A percentile compares a stretch with the other conserved stretches of the same genome.
phyloP scores from a whole-genome alignment of 2,888 invertebrate genomes.

The Drosophila mayaguana region DNA sequence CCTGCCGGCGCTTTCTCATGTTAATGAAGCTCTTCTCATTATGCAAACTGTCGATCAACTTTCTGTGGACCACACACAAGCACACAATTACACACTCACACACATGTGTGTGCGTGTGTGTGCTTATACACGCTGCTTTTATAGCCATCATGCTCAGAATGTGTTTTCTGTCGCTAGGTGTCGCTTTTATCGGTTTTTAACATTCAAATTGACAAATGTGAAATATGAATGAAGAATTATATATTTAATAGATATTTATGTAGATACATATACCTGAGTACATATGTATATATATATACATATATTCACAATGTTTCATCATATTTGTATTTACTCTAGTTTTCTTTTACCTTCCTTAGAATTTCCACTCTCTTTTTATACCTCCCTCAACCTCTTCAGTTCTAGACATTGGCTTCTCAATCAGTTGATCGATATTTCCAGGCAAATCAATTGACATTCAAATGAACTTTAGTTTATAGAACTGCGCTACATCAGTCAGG shows the following conservation, averaged over 20 bases:
- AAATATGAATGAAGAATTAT: too few species aligned
- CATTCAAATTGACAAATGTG: background rate
- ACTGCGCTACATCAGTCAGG: too few species aligned
- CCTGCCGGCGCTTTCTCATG: slow-evolving; percentile 50
- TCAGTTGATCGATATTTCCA: too few species aligned
- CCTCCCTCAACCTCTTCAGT: too few species aligned
- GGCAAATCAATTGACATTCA: too few species aligned
- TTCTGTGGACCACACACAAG: slow-evolving; percentile 25
- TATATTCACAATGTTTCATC: background rate
- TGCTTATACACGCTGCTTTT: background rate
- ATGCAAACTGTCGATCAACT: slow-evolving; percentile 47
- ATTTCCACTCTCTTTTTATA: too few species aligned
- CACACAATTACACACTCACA: background rate
- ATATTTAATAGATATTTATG: too few species aligned
- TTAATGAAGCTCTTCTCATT: slow-evolving; percentile 50
- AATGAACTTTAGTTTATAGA: too few species aligned
- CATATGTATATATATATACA: background rate
- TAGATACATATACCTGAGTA: background rate
- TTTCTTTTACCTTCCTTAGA: background rate
- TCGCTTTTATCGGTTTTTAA: slow-evolving; percentile 8
- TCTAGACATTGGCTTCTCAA: too few species aligned
- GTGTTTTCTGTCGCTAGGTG: slow-evolving; percentile 2
- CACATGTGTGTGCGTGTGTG: too few species aligned
- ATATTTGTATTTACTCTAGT: background rate
- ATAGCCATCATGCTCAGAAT: background rate